These are phyloP conservation scores for Lagria hirta DNA, from an alignment of 2,888 invertebrate species.

Conservation along the genomic window DNA sequence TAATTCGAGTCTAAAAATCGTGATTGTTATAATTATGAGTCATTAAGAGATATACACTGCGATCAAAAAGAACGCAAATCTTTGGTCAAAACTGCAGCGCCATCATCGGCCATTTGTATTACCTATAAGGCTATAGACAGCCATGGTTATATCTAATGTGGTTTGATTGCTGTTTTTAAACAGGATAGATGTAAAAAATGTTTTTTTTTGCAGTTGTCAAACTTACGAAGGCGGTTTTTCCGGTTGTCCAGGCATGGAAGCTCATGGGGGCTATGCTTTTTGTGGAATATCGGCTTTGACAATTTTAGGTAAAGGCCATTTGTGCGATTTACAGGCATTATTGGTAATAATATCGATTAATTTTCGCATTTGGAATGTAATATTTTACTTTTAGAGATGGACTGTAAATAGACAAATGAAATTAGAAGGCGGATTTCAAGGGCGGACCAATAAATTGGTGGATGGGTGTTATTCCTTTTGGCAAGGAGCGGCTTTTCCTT, in stretches of 20 bases:
- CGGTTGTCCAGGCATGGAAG: constrained; percentile 92
- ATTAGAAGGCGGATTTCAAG: constrained; percentile 96
- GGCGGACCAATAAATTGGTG: constrained; percentile 96
- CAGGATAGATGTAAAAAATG: too few species aligned
- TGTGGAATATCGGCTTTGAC: constrained; percentile 92
- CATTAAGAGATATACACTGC: too few species aligned
- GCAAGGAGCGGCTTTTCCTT: constrained; percentile 92
- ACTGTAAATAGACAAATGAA: constrained; percentile 87
- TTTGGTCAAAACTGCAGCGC: too few species aligned
- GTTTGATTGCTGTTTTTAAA: constrained; percentile 6
- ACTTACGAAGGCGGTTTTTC: constrained; percentile 99
- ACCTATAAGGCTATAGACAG: too few species aligned
- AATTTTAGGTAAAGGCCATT: constrained; percentile 72
- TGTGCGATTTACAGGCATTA: constrained; percentile 75
- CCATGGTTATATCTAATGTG: too few species aligned
- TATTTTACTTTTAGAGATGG: constrained; percentile 68
- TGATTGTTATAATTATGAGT: too few species aligned
- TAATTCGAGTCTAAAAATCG: too few species aligned
- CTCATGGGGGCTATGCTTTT: constrained; percentile 99
- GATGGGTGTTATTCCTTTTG: constrained; percentile 99
- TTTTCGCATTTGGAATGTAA: constrained; percentile 4
- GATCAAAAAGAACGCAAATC: too few species aligned
- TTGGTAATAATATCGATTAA: constrained; percentile 56
- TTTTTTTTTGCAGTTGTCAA: constrained; percentile 72
- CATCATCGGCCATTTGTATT: too few species aligned